These are phyloP conservation scores for Tribolium freemani DNA, from an alignment of 2,888 invertebrate genomes.

Conservation along the genomic window DNA sequence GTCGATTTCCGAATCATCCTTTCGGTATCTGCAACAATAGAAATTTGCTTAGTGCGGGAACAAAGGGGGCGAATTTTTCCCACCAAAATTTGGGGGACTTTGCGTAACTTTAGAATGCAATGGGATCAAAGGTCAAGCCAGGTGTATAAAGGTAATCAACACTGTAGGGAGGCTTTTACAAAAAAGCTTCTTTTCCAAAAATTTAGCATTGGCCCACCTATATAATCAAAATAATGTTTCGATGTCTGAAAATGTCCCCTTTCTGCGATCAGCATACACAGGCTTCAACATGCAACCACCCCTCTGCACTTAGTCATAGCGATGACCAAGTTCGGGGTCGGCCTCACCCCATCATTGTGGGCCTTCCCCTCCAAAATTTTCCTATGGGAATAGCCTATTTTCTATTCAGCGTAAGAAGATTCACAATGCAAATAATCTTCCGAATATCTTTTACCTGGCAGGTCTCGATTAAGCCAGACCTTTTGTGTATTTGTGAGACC, in stretches of 20 bases:
- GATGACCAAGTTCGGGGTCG: slow-evolving; percentile 5
- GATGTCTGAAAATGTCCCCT: background rate
- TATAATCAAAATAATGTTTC: background rate
- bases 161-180: background rate
- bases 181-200: background rate
- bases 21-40: slow-evolving; percentile 45
- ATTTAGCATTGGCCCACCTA: background rate
- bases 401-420: slow-evolving; percentile 47
- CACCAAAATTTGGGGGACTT: slow-evolving; percentile 35
- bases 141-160: slow-evolving; percentile 5
- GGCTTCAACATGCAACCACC: background rate
- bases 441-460: slow-evolving; percentile 43
- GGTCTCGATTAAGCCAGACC: slow-evolving; percentile 41
- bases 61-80: background rate
- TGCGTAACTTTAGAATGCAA: slow-evolving; percentile 41
- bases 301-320: background rate
- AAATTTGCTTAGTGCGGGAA: slow-evolving; percentile 12
- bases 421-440: slow-evolving; percentile 51
- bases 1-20: slow-evolving; percentile 72
- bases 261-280: background rate
- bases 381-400: slow-evolving; percentile 53
- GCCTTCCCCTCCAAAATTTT: slow-evolving; percentile 36
- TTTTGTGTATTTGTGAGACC: background rate
- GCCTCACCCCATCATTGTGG: slow-evolving; percentile 25
- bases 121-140: slow-evolving; percentile 1